Evolutionary conservation across 2,888 invertebrate species (phyloP), one percentile per base, ranked within the genome.

Genomic region (Yponomeuta sedellus): DNA sequence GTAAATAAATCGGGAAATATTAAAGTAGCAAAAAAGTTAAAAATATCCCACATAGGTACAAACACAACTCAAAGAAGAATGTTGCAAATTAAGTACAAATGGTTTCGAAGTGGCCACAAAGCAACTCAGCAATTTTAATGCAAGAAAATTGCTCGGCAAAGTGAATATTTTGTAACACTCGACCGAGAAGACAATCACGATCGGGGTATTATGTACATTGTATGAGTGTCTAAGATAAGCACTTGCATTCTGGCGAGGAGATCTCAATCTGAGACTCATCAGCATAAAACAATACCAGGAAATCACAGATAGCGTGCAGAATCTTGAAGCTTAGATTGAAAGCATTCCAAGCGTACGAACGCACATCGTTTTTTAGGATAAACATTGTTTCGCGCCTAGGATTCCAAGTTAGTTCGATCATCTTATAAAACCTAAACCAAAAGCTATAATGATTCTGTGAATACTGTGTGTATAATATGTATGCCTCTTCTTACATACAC

Each of bases 111-210:
- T 52, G 44, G 44, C 44, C 12, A 52, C 44, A 16, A 16, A 52
- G 16, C 44, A 52, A 52, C 44, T 8, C 12, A 5, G 44, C 44
- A 52, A 52, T 52, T 52, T 52, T 52, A 58, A 58, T 58, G 58
- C 58, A 58, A 58, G 58, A 58, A 58, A 58, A 58, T 58, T 58
- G 58, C 58, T n/a, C 22, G 58, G 20, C 58, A 19, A 58, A 19
- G 19, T 58, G 22, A 58, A 22, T 58, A 58, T 58, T 58, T 58
- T 19, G n/a, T 58, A 58, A 58, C 19, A 20, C 22, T 10, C 57
- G 20, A 19, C 20, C 58, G 22, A 58, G 39, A 57, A 22, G 25
- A 34, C 25, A 63, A 66, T 66, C 64, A 64, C 58, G 44, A 52
- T 52, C 44, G 58, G 10, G 11, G 22, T 58, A 58, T 58, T 58